Base-by-base conservation (phyloP, 2,113 vertebrate species). In the Corythornis vintsioides region DNA sequence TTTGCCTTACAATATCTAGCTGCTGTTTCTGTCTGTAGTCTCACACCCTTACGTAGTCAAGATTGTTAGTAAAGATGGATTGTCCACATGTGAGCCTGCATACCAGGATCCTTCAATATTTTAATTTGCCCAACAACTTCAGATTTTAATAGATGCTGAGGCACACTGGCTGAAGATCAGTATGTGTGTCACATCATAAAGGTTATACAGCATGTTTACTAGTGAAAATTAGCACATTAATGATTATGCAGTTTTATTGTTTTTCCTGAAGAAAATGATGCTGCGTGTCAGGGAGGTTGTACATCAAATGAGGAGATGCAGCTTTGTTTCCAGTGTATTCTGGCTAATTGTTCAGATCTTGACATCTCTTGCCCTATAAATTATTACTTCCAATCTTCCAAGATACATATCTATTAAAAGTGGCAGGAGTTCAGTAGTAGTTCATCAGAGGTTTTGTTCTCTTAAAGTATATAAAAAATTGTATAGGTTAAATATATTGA, bases 41-140 rank as follows among this genome's bases (percentile, higher is more conserved):
- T 24, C 7, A 3, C 33, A 52, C 7, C 4, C 5, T 66, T 57
- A 8, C 4, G 20, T 29, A 53, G 38, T 60, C 29, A 29, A 21
- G 28, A 28, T 12, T n/a, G 25, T 75, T 72, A 35, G 13, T 63
- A n/a, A n/a, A 25, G 61, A 3, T 60, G 14, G 50, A 24, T 59
- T 42, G n/a, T 3, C 16, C 26, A 6, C 2, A 0, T 28, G 21
- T 57, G 47, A 71, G 35, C 6, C 2, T 8, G 4, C 1, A 0
- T 31, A 35, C 13, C 17, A 14, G 19, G 52, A 56, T 74, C 52
- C 60, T 53, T 45, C 29, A 13, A 5, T 2, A 3, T 14, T 89
- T 64, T 35, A 10, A 20, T 35, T 31, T 35, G 15, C 18, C 31
- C 14, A 45, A 9, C 5, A 6, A 5, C n/a, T 50, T 43, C 55